Conservation (phyloP, 2,888 invertebrate genomes). For the Ochropleura leucogaster region DNA sequence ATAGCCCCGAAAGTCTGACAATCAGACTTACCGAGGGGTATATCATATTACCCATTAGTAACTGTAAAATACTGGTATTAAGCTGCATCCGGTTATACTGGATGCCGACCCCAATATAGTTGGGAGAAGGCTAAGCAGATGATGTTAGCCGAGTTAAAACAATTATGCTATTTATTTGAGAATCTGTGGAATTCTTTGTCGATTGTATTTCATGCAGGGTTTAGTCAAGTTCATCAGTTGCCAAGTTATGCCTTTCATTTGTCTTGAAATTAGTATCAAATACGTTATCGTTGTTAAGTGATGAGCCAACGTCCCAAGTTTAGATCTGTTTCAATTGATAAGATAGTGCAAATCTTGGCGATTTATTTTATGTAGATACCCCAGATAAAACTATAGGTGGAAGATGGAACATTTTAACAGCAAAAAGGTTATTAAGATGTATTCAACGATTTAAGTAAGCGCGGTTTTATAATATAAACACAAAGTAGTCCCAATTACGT, state of each 20-base stretch:
- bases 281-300: background rate
- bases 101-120: background rate
- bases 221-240: background rate
- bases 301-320: background rate
- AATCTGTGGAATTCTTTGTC: background rate
- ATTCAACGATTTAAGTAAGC: background rate
- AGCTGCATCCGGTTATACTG: too few species aligned
- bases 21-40: too few species aligned
- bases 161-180: background rate
- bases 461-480: background rate
- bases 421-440: background rate
- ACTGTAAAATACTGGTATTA: too few species aligned
- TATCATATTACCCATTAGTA: too few species aligned
- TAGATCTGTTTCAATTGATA: background rate
- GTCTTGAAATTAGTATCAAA: background rate
- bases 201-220: background rate
- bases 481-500: background rate
- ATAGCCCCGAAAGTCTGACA: too few species aligned
- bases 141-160: background rate
- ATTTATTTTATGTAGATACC: background rate
- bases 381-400: constrained; percentile 9
- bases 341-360: background rate
- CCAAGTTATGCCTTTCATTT: background rate
- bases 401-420: background rate
- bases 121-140: too few species aligned